Base-by-base conservation (phyloP, 2,888 invertebrate species). In the Micoletzkya japonica region DNA sequence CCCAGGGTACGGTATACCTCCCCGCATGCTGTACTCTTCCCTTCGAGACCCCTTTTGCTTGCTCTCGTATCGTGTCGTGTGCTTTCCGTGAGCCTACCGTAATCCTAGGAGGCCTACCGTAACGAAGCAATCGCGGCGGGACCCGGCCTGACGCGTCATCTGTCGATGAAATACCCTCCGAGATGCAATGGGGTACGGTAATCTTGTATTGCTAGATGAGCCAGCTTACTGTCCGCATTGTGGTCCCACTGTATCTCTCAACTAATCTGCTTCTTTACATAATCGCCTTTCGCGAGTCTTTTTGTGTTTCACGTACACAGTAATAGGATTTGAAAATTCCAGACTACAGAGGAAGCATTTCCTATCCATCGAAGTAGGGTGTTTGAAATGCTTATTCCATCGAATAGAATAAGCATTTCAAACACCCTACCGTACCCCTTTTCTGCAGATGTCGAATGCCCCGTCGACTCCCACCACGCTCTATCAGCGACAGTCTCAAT, bases 21-120 rank as follows among this genome's bases (percentile, higher is more conserved):
- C 28, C 24, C 1, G 26, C 37, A 26, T 3, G 10, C 4, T 44
- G 2, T 0, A 36, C 30, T 58, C n/a, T n/a, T n/a, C n/a, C n/a
- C n/a, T n/a, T n/a, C n/a, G n/a, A n/a, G n/a, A n/a, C n/a, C n/a
- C n/a, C n/a, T n/a, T n/a, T n/a, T n/a, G n/a, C n/a, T n/a, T n/a
- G n/a, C n/a, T n/a, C n/a, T n/a, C n/a, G n/a, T n/a, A n/a, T n/a
- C n/a, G n/a, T n/a, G n/a, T n/a, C n/a, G n/a, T n/a, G n/a, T n/a
- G n/a, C n/a, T n/a, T n/a, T n/a, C n/a, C n/a, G n/a, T n/a, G n/a
- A n/a, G n/a, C n/a, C n/a, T n/a, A n/a, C 2, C 14, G 37, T 59
- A 2, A 32, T 44, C 20, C n/a, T 36, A 63, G 54, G 64, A 66
- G 7, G 44, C 36, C 64, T 66, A 66, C 64, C 64, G 64, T 49